Base-by-base conservation (phyloP, 2,113 vertebrate species). In the Engraulis encrasicolus region DNA sequence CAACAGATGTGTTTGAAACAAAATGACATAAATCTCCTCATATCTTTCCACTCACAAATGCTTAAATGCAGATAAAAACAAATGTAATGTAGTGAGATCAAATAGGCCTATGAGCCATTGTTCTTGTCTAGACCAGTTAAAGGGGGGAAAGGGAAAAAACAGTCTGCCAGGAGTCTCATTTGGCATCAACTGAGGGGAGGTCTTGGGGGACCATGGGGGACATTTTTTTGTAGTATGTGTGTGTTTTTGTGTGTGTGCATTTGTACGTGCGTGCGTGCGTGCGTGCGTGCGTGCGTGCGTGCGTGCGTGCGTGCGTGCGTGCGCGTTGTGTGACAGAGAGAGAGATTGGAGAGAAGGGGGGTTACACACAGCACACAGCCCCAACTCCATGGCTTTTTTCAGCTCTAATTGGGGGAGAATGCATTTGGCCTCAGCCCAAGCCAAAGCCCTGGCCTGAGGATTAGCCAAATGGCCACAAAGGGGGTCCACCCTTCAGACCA, bases 401-500 rank as follows among this genome's bases (percentile, higher is more conserved):
- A 14, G 80, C 38, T 50, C 38, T 81, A 81, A 81, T 81, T 81
- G 80, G 50, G 34, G 80, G 54, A 80, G 27, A 81, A 81, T 61
- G 52, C 80, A 81, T 36, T 58, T 58, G 19, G 80, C 80, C 38
- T 2, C 34, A 38, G 52, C 80, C 38, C 2, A 31, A 38, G 52
- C 31, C 80, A 12, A 18, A 61, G 80, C 50, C 37, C 40, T 38
- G 78, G 40, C 23, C 50, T 20, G 20, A 78, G 78, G 82, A 84
- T 84, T 84, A 84, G 40, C 82, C 82, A 84, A 84, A 84, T 84
- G 82, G 82, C 12, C 52, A 23, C 50, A 84, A 54, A 84, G 78
- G 78, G 78, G 82, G 58, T 61, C 82, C 50, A 78, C 38, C 78
- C 77, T 36, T 31, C 34, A 58, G 50, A 81, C 50, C 80, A 81